Evolutionary conservation across 92 coral and sea anemone genomes (phyloP), one percentile per base, ranked within the genome.

Genomic region (Palythoa caribaeorum): DNA sequence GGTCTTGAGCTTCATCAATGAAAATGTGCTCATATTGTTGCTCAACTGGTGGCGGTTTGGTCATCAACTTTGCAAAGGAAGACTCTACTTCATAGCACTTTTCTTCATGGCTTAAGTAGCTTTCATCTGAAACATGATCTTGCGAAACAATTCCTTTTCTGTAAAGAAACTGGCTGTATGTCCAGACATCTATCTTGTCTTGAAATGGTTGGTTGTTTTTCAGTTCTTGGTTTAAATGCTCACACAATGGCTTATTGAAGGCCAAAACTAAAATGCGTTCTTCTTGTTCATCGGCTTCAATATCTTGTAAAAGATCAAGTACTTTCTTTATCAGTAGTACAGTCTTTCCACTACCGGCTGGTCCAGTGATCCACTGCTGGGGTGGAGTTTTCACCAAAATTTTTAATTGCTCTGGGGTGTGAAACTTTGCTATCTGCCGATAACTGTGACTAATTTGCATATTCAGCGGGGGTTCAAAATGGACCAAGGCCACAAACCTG

Each of bases 261-360:
- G 28, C 28, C 28, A 28, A 28, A 28, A 28, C 28, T 28, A 28
- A 28, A 28, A 28, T 28, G 28, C 28, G 28, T 28, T 28, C 28
- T 28, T 28, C 28, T 2, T 7, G 9, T 53, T 15, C 60, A 53
- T 10, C 60, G 9, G 1, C 60, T 53, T 53, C 37, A 3, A 85
- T 85, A 1, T 86, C 57, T 21, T 28, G 9, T 16, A 76, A 81
- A 16, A 92, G 78, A 9, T 71, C 81, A 40, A 40, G 44, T 6
- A 90, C 94, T 66, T 92, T 92, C 44, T 92, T 84, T 19, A 70
- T 37, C 7, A 92, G 65, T 6, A 92, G 51, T 69, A 78, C 88
- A 0, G 94, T 92, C 57, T 92, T 92, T 7, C 28, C 28, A 28
- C 28, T 28, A 28, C 28, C 28, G 28, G 28, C 28, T 28, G 28